These are phyloP conservation scores for Callocephalon fimbriatum DNA, from an alignment of 2,113 vertebrate species.

Conservation along the genomic window DNA sequence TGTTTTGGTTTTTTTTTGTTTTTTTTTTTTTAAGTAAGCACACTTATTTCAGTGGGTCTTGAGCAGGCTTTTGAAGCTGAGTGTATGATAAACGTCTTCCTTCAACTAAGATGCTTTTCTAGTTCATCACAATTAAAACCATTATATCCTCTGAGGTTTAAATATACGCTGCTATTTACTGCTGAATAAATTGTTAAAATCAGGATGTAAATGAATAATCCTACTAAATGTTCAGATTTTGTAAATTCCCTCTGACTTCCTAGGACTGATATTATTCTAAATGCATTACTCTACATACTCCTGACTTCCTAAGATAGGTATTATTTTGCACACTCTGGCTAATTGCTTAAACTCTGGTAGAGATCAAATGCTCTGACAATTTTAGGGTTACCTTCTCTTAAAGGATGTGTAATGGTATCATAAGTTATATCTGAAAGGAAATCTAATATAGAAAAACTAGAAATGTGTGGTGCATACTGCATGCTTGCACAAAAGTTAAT, in stretches of 20 bases:
- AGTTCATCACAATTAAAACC: neutral
- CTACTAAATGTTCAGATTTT: neutral
- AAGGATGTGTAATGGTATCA: neutral
- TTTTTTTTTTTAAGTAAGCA: neutral
- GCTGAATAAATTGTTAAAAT: neutral
- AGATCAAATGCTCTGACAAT: neutral
- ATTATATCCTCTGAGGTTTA: neutral
- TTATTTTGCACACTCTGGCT: neutral
- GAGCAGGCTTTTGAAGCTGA: neutral
- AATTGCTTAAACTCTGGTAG: neutral
- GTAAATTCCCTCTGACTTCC: neutral
- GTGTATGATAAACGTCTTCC: neutral
- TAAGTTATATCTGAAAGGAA: neutral
- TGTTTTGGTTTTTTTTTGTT: neutral
- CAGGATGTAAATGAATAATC: neutral
- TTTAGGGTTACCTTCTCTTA: neutral
- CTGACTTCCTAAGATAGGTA: neutral
- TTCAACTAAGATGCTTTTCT: neutral
- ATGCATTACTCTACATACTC: neutral
- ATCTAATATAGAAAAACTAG: neutral
- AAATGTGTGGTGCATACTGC: neutral
- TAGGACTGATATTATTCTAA: neutral
- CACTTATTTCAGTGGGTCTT: neutral
- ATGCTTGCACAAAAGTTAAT: neutral
- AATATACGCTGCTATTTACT: neutral